Evolutionary conservation across 1,140 invertebrate species (phyloP).

Genomic region (Galleria mellonella): DNA sequence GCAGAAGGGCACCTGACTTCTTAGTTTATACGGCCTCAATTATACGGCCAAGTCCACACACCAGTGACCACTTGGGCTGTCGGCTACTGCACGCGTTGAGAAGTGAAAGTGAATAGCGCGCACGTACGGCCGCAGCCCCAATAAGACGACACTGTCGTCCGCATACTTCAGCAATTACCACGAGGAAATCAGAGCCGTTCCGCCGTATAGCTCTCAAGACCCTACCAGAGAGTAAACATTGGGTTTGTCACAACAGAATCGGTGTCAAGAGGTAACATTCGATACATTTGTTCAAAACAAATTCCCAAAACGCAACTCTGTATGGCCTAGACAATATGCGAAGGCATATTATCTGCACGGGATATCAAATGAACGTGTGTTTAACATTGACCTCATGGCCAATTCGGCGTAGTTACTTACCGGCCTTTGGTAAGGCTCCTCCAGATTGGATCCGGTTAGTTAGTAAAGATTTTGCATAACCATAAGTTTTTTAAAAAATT

Average conservation of each 20-base stretch:
- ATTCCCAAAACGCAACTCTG: background rate
- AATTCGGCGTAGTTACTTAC: conserved; percentile 14
- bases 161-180: conserved; percentile 68
- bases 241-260: background rate
- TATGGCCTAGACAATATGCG: too few relatives aligned
- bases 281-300: background rate
- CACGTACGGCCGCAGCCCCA: conserved; percentile 59
- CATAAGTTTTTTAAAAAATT: too few relatives aligned
- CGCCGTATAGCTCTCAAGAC: conserved; percentile 33
- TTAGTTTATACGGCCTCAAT: conserved; percentile 13
- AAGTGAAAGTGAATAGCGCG: conserved; percentile 70
- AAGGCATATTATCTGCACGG: conserved; percentile 15
- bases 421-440: conserved; percentile 27
- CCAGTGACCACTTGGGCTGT: conserved; percentile 30
- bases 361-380: conserved; percentile 23
- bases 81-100: conserved; percentile 38
- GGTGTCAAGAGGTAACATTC: conserved; percentile 2
- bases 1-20: too few relatives aligned
- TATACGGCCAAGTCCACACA: conserved; percentile 16
- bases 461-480: background rate
- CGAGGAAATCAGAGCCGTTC: conserved; percentile 62
- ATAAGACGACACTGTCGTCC: conserved; percentile 69
- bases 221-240: conserved; percentile 12
- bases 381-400: conserved; percentile 31
- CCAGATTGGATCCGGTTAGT: conserved; percentile 26